Percentiles rank a stretch among this genome's conserved stretches.
Conservation (phyloP, 2,113 vertebrate species). For the Shinisaurus crocodilurus region DNA sequence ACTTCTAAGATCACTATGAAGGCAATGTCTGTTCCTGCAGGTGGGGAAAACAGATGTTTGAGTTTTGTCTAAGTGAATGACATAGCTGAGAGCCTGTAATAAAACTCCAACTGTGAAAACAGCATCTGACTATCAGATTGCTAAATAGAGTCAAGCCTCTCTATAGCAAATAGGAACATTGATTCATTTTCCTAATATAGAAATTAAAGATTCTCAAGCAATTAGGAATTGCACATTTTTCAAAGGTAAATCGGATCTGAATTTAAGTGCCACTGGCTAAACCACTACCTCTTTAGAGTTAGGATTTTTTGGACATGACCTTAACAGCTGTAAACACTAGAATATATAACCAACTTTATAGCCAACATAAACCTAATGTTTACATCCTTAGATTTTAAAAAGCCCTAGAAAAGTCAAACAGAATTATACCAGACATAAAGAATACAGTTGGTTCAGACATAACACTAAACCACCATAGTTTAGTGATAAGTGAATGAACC, state of each 20-base stretch:
- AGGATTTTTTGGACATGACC: neutral
- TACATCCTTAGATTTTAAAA: neutral
- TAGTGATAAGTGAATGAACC: neutral
- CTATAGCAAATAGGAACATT: neutral
- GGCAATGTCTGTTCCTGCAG: neutral
- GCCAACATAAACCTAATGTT: neutral
- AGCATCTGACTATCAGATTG: neutral
- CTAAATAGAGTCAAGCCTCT: neutral
- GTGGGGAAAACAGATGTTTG: constrained; percentile 25
- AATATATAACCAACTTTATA: neutral
- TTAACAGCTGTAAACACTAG: neutral
- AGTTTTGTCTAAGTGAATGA: neutral
- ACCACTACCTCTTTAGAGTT: neutral
- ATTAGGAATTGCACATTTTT: neutral
- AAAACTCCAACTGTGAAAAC: constrained; percentile 1
- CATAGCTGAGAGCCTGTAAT: constrained; percentile 23
- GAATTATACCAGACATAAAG: neutral
- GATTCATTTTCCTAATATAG: neutral
- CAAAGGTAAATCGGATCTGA: neutral
- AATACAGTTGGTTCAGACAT: neutral
- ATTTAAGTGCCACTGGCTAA: neutral
- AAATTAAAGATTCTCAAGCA: constrained; percentile 5
- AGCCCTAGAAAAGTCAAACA: neutral
- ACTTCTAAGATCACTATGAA: constrained; percentile 28
- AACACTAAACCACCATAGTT: neutral